Base-by-base conservation (phyloP, 2,113 vertebrate genomes). In the Hypomesus transpacificus region DNA sequence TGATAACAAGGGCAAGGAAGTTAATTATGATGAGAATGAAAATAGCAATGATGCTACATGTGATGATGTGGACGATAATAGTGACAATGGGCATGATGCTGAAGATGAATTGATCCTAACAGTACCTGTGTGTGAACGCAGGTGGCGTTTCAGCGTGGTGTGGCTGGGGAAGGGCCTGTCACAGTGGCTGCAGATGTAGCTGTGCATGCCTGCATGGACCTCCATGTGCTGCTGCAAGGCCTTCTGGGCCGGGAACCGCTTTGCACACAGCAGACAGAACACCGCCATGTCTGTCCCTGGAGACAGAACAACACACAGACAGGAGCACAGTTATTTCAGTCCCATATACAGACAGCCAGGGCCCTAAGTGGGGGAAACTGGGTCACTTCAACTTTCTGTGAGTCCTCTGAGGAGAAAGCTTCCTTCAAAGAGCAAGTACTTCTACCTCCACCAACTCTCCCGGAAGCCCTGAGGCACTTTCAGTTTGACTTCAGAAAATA, bases 141-240 rank as follows among this genome's bases (percentile, higher is more conserved):
- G 94, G 89, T 99, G 97, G 83, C 97, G 93, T 84, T 99, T 99
- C 84, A 99, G 96, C 0, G 97, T 96, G 0, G 97, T 98, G 94
- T 99, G 97, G 91, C 96, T 98, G 75, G 97, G 97, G 82, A 98
- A 99, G 71, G 96, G 97, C 81, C 96, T 94, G 90, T 98, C 95
- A 75, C 97, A 99, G 88, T 98, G 96, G 34, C 97, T 98, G 89
- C 97, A 99, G 90, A 96, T 96, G 90, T 99, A 98, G 91, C 96
- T 98, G 80, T 96, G 94, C 87, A 98, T 97, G 16, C 97, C 97
- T 0, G 97, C 95, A 0, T 99, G 97, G 85, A 98, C 96, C 87
- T 99, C 97, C 96, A 98, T 99, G 94, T 99, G 97, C 90, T 98
- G 95, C 92, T 98, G 97, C 86, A 98, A 92, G 5, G 96, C 96